Base-by-base conservation (phyloP, 2,888 invertebrate genomes). In the Cheilosia grossa region DNA sequence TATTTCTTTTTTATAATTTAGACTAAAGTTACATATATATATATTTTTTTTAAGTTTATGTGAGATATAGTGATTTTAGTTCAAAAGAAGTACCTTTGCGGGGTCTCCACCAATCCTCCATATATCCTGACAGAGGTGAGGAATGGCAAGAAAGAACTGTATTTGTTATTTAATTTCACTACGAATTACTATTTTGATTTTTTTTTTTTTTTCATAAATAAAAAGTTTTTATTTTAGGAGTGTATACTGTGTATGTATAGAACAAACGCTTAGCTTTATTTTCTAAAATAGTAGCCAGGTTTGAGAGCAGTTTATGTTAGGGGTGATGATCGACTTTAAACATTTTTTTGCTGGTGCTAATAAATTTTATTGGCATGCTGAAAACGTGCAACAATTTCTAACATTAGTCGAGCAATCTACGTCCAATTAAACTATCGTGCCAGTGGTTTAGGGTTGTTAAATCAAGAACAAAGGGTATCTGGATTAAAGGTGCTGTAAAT, bases 41-140 rank as follows among this genome's bases (percentile, higher is more conserved):
- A 1, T 4, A 19, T 47, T 61, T 54, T 59, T 53, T 66, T 58
- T 17, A 21, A 7, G 17, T 44, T 53, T 53, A 63, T 44, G 27
- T 42, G 54, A 67, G 63, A 67, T 73, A 56, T 58, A 61, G 51
- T 64, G 67, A 70, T 75, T 75, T 80, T 53, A 69, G 66, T 66
- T 72, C 63, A 59, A 53, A 82, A 94, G 93, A 94, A 94, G 94
- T 96, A 97, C 97, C 97, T 98, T 97, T 97, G 93, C 97, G 95
- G 93, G 97, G 97, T 94, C 97, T 96, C 97, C 97, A 97, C 97
- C 97, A 97, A 94, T 97, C 97, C 96, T 98, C 97, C 96, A 97
- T 97, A 96, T 97, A 97, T 95, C 97, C 97, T 97, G 96, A 96
- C 96, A 97, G 96, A 93, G 95, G 95, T 94, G 96, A 96, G 94